Percentiles rank a stretch among this genome's conserved stretches.
These are phyloP conservation scores for Holothuria glaberrima DNA, from an alignment of 35 echinoderm and acorn worm genomes.

Conservation along the genomic window DNA sequence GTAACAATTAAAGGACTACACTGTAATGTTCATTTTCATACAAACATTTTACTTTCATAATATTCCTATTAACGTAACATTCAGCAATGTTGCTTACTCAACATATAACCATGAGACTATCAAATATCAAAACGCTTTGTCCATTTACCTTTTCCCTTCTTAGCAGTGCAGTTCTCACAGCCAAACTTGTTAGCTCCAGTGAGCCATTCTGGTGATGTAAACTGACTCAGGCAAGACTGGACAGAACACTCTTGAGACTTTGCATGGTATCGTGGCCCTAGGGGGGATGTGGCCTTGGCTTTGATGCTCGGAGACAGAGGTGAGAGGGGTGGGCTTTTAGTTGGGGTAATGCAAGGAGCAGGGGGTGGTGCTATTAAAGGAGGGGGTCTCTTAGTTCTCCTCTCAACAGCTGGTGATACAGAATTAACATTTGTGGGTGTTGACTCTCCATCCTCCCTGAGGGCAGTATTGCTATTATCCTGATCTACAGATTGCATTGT, in stretches of 20 bases:
- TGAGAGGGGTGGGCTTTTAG: constrained; percentile 63
- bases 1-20: too few species aligned
- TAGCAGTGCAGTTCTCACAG: constrained; percentile 84
- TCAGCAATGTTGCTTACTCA: too few species aligned
- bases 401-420: background rate
- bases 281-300: constrained; percentile 64
- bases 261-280: constrained; percentile 77
- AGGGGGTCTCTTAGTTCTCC: constrained; percentile 29
- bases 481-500: background rate
- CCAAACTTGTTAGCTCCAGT: constrained; percentile 96
- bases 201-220: constrained; percentile 87
- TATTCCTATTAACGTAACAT: too few species aligned
- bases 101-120: too few species aligned
- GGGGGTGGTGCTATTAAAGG: constrained; percentile 25
- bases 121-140: too few species aligned
- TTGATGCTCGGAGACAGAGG: constrained; percentile 75
- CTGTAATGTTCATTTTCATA: background rate
- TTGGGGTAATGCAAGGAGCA: background rate
- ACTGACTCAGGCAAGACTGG: constrained; percentile 93
- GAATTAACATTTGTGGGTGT: constrained; percentile 49
- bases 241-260: constrained; percentile 93
- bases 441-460: constrained; percentile 40
- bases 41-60: background rate
- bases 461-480: background rate
- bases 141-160: constrained; percentile 57